Evolutionary conservation across 2,888 invertebrate genomes (phyloP), one percentile per base, ranked within the genome.

Genomic region (Ellobium chinense): DNA sequence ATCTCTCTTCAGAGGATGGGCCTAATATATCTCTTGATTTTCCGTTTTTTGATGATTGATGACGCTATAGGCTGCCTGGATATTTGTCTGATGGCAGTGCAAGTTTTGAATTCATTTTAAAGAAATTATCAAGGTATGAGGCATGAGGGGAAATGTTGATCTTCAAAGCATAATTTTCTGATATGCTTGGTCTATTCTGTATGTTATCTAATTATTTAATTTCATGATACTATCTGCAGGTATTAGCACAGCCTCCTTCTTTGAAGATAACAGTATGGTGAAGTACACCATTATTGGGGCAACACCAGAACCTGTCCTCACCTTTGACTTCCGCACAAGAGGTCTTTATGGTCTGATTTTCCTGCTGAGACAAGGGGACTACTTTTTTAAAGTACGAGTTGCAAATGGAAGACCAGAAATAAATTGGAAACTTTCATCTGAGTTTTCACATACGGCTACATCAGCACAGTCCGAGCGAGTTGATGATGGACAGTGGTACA

Each of bases 221-320:
- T n/a, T n/a, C n/a, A n/a, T n/a, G n/a, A n/a, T n/a, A n/a, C n/a
- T n/a, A n/a, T 46, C 46, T 58, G n/a, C 85, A 91, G 91, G 91
- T 93, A 95, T 97, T 65, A 95, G 97, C 0, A 96, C 97, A 92
- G 96, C 96, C 72, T 97, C 97, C 0, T 97, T 98, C 91, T 95
- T 97, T 90, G 97, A 97, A 12, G 94, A 94, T 82, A 95, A 95
- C 88, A 94, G 95, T 7, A 94, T 95, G 34, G 94, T 96, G 65
- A 92, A 94, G 70, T 96, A 96, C 92, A 90, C 92, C 9, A 27
- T 66, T 3, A 34, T 1, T 14, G 77, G 77, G 2, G 18, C 62
- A 0, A 36, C 18, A 4, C 56, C 69, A 1, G 7, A 29, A 21
- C 65, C 76, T 39, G 54, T 56, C 7, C 37, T 81, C 24, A 79